These are phyloP conservation scores for Lepidurus couesii DNA, from an alignment of 1,140 invertebrate genomes.

Conservation along the genomic window DNA sequence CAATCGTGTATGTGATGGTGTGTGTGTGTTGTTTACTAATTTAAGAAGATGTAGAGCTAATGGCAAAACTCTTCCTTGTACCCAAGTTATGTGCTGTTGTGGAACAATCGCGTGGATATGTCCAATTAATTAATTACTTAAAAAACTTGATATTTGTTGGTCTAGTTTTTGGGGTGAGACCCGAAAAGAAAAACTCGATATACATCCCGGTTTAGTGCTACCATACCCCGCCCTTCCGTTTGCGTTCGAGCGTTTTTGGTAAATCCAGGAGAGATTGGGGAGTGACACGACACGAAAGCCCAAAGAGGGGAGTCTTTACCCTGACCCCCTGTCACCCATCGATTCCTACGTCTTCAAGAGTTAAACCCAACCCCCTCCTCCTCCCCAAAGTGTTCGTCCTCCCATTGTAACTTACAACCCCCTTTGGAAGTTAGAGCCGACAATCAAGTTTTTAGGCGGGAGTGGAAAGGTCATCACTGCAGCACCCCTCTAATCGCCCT, in stretches of 20 bases:
- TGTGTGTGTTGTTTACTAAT: too few species aligned
- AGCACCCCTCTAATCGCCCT: too few species aligned
- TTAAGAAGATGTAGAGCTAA: too few species aligned
- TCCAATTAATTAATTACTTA: too few species aligned
- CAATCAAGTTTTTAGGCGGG: background rate
- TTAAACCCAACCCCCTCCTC: background rate
- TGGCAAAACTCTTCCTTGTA: too few species aligned
- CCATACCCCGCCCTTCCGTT: conserved; percentile 9
- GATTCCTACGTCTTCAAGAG: background rate
- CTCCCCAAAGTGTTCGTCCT: background rate
- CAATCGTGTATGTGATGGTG: too few species aligned
- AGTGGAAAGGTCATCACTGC: background rate
- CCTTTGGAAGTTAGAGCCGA: background rate
- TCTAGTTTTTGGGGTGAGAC: too few species aligned
- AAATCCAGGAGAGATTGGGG: background rate
- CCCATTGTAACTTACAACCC: background rate
- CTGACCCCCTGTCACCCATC: background rate
- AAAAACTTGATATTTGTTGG: too few species aligned
- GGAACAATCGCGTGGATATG: too few species aligned
- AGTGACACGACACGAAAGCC: background rate
- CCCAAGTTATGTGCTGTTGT: too few species aligned
- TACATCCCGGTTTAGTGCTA: too few species aligned
- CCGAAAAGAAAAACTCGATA: too few species aligned
- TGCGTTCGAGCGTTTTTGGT: background rate
- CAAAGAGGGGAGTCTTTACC: background rate